Evolutionary conservation across 2,113 vertebrate genomes (phyloP).

Genomic region (Oreotrochilus melanogaster): DNA sequence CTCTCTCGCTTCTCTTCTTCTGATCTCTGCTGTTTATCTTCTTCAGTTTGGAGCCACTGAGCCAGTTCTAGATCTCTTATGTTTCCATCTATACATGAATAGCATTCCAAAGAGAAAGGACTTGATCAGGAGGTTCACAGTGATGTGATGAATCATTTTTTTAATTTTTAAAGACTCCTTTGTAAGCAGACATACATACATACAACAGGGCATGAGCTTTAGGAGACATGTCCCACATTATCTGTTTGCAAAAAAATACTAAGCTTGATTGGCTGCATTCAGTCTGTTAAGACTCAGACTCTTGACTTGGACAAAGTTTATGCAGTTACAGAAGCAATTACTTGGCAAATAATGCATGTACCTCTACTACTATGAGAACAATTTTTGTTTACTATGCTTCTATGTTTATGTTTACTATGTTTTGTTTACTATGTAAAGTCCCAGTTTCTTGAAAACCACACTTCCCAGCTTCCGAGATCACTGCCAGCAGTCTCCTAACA

Average conservation of each 20-base stretch:
- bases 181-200: neutral
- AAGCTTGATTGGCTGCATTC: neutral
- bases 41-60: conserved; percentile 84
- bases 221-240: neutral
- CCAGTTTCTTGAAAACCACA: neutral
- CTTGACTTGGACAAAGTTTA: neutral
- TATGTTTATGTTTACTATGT: neutral
- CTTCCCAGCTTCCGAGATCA: neutral
- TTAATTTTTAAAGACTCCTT: neutral
- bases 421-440: neutral
- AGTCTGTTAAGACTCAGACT: neutral
- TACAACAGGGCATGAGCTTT: neutral
- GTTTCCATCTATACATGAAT: conserved; percentile 27
- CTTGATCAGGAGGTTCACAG: neutral
- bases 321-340: neutral
- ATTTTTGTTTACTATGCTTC: neutral
- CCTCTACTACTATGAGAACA: neutral
- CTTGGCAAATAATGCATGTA: neutral
- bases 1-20: conserved; percentile 80
- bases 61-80: conserved; percentile 83
- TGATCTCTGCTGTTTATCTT: conserved; percentile 77
- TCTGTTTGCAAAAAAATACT: rapidly evolving
- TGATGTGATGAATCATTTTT: neutral
- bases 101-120: neutral
- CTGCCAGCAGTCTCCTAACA: neutral